Evolutionary conservation across 2,888 invertebrate species (phyloP).

Genomic region (Drosophila emarginata): DNA sequence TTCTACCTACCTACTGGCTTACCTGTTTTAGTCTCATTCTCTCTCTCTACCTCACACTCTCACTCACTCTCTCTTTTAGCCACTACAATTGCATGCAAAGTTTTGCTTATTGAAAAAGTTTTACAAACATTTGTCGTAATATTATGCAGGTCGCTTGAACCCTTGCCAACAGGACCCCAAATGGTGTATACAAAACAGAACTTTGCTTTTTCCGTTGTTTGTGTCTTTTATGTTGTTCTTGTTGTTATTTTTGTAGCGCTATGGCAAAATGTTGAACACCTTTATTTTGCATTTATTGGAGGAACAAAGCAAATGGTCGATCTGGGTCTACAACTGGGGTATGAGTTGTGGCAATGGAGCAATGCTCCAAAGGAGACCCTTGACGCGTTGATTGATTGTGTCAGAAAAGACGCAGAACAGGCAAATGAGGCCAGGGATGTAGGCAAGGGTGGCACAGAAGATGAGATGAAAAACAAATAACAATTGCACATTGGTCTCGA

Average conservation of each 20-base stretch:
- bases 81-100: constrained; percentile 53
- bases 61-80: not conserved
- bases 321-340: constrained; percentile 2
- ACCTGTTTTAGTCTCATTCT: not conserved
- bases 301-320: constrained; percentile 62
- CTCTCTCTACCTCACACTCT: not conserved
- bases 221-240: not conserved
- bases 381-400: constrained; percentile 73
- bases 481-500: constrained; percentile 42
- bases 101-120: constrained; percentile 76
- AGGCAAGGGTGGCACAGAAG: not conserved
- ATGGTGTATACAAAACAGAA: constrained; percentile 41
- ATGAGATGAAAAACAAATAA: not conserved
- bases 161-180: constrained; percentile 45
- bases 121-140: constrained; percentile 71
- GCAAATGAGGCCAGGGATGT: not conserved
- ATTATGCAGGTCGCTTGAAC: constrained; percentile 72
- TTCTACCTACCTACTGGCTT: too few species aligned
- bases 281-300: constrained; percentile 71
- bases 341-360: constrained; percentile 10
- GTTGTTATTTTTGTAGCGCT: not conserved
- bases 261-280: constrained; percentile 48
- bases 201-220: constrained; percentile 58
- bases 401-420: constrained; percentile 20
- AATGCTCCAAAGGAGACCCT: constrained; percentile 27